Percentiles rank a stretch among this genome's conserved stretches.
These are phyloP conservation scores for Lophius piscatorius DNA, from an alignment of 2,113 vertebrate genomes.

Conservation along the genomic window DNA sequence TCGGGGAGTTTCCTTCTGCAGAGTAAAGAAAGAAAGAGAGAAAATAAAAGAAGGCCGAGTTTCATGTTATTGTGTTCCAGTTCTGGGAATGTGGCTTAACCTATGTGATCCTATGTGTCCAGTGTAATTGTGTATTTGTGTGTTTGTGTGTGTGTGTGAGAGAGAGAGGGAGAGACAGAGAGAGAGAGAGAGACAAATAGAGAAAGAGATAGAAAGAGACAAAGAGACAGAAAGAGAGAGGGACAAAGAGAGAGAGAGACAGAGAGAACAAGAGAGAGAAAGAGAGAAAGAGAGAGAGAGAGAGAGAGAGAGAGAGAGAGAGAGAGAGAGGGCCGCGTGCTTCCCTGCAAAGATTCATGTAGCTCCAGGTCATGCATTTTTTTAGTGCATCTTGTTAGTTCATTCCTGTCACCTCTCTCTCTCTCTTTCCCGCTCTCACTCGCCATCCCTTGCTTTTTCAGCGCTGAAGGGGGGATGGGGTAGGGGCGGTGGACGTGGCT, in stretches of 20 bases:
- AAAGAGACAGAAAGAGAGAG: conserved; percentile 30
- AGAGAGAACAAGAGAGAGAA: too few relatives aligned
- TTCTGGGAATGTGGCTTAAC: conserved; percentile 71
- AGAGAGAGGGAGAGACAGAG: conserved; percentile 28
- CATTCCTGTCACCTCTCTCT: conserved; percentile 82
- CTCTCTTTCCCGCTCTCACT: conserved; percentile 54
- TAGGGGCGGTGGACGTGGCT: conserved; percentile 53
- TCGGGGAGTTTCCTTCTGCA: too few relatives aligned
- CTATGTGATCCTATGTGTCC: conserved; percentile 68
- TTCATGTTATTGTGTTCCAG: conserved; percentile 65
- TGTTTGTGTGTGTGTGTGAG: conserved; percentile 28
- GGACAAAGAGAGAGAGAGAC: conserved; percentile 26
- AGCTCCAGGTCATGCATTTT: conserved; percentile 80
- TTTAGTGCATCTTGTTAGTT: conserved; percentile 83
- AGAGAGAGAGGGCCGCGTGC: conserved; percentile 54
- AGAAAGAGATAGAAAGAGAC: conserved; percentile 16
- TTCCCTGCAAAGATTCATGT: conserved; percentile 79
- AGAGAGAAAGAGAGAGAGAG: conserved; percentile 1
- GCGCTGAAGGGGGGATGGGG: conserved; percentile 73
- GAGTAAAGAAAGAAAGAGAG: neutral
- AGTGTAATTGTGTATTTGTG: conserved; percentile 31
- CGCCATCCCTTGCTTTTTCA: conserved; percentile 76
- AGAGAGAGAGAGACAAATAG: conserved; percentile 20
- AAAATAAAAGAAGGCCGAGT: conserved; percentile 22
- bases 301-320: conserved; percentile 22